Evolutionary conservation across 2,797 vertebrate genomes (phyloP), one percentile per base, ranked within the genome.

Genomic region (Fistularia tabacaria): DNA sequence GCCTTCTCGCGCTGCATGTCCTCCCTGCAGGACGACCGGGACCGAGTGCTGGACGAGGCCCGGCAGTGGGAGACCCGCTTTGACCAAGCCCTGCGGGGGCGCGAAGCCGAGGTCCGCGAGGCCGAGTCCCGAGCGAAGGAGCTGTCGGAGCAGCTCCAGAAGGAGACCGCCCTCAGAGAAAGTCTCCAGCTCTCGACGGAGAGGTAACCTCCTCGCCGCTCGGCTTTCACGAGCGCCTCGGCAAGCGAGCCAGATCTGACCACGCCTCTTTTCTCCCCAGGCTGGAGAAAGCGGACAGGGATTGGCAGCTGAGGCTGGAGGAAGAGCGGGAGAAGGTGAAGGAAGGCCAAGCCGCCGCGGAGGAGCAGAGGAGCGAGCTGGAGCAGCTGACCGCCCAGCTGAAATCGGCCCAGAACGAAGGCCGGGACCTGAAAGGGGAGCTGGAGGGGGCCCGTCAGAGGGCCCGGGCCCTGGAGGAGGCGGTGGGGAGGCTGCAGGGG

Each of bases 1-100:
- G 96, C 96, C 62, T 98, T 99, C 83, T 94, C 92, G 0, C 93
- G 90, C 57, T 97, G 94, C 77, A 99, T 99, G 97, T 97, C 94
- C 13, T 98, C 97, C 5, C 90, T 99, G 63, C 97, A 99, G 68
- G 92, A 98, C 6, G 97, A 99, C 81, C 87, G 97, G 9, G 97
- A 99, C 71, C 85, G 96, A 25, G 93, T 99, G 54, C 71, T 98
- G 66, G 94, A 96, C 4, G 94, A 99, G 79, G 88, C 94, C 48
- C 90, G 90, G 64, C 93, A 92, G 8, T 99, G 97, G 97, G 97
- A 97, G 85, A 91, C 57, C 46, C 95, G 92, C 57, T 98, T 98
- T 62, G 88, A 91, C 10, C 85, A 91, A 43, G 79, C 92, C 9
- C 91, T 99, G 74, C 93, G 92, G 76, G 92, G 89, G 52, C 98